Percentiles rank a stretch among this genome's conserved stretches.
phyloP scores from a whole-genome alignment of 2,113 vertebrate genomes.

The Tricholaema leucomelas region DNA sequence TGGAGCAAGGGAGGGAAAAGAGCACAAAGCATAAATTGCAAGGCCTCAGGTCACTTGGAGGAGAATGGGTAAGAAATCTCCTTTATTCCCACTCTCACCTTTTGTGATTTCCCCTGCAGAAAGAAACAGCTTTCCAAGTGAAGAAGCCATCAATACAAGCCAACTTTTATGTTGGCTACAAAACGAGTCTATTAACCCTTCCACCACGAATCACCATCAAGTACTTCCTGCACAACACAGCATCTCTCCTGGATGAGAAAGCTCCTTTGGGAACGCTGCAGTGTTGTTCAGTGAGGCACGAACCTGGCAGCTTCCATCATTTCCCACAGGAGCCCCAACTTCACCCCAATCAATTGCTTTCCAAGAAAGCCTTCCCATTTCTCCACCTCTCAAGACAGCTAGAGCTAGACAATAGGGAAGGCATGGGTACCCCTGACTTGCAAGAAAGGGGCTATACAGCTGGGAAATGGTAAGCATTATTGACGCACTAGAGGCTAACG shows the following conservation, averaged over 20 bases:
- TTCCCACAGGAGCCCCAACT: background rate
- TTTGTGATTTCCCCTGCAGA: background rate
- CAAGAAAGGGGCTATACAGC: background rate
- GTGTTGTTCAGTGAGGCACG: background rate
- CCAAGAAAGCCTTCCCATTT: background rate
- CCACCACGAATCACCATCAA: background rate
- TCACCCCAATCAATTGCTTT: constrained; percentile 5
- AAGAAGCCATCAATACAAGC: background rate
- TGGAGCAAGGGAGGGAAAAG: background rate
- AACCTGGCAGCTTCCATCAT: background rate
- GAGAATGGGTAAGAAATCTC: constrained; percentile 17
- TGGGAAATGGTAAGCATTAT: background rate
- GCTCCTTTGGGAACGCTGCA: background rate
- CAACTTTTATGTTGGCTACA: constrained; percentile 10
- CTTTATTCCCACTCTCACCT: background rate
- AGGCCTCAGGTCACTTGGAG: background rate
- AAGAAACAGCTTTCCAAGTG: background rate
- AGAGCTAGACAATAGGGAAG: background rate
- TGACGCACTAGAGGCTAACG: background rate
- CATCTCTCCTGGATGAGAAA: background rate
- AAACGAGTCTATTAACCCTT: background rate
- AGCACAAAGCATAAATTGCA: background rate
- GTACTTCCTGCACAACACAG: background rate
- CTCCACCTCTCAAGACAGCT: background rate
- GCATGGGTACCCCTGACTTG: background rate